A percentile compares a stretch with the other conserved stretches of the same genome.
These are phyloP conservation scores for Drosophila neocordata DNA, from an alignment of 1,140 invertebrate species.

Conservation along the genomic window DNA sequence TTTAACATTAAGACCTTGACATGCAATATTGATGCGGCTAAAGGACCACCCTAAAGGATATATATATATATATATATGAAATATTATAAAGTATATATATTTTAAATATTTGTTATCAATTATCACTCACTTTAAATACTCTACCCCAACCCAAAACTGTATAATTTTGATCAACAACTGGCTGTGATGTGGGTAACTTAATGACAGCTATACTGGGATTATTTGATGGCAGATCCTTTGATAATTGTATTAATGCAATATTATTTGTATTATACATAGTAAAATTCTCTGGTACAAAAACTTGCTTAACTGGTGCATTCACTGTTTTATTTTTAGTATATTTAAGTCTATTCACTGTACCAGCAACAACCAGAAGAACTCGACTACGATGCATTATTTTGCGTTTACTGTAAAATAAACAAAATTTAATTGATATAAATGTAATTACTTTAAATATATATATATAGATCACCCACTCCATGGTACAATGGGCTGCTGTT, in stretches of 20 bases:
- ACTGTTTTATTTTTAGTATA: not conserved
- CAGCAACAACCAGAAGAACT: slow-evolving; percentile 43
- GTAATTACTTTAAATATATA: too few species aligned
- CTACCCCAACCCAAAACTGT: slow-evolving; percentile 58
- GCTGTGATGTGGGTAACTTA: slow-evolving; percentile 24
- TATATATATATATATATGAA: not conserved
- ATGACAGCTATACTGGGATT: slow-evolving; percentile 37
- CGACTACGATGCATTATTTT: slow-evolving; percentile 44
- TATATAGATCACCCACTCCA: slow-evolving; percentile 44
- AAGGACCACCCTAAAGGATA: slow-evolving; percentile 33
- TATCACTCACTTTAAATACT: slow-evolving; percentile 28
- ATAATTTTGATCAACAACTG: slow-evolving; percentile 21
- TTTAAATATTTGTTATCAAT: too few species aligned
- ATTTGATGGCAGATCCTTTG: slow-evolving; percentile 9
- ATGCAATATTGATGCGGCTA: slow-evolving; percentile 34
- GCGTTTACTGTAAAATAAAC: slow-evolving; percentile 22
- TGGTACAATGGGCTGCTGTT: slow-evolving; percentile 53
- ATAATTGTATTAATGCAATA: slow-evolving; percentile 42
- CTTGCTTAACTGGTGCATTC: slow-evolving; percentile 21
- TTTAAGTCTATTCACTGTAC: slow-evolving; percentile 38
- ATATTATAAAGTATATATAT: not conserved
- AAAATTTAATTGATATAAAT: not conserved
- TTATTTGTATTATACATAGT: slow-evolving; percentile 52
- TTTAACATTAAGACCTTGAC: slow-evolving; percentile 42
- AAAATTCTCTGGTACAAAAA: slow-evolving; percentile 47